Evolutionary conservation across 2,888 invertebrate species (phyloP).

Genomic region (Hirudinaria manillensis): DNA sequence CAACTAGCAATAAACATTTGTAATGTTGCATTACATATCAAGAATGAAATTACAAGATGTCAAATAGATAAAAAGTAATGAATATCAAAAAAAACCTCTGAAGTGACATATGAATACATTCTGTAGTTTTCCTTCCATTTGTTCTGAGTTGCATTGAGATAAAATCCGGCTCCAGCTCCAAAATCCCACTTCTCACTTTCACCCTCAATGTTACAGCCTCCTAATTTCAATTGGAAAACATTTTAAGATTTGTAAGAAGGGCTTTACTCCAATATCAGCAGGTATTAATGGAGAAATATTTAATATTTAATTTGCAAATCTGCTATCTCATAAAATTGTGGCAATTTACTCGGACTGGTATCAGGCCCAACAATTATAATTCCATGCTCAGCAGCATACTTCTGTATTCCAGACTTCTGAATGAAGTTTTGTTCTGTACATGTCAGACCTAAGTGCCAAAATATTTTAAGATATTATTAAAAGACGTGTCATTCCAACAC

Average conservation of each 20-base stretch:
- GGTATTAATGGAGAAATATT: not conserved
- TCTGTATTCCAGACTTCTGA: conserved; percentile 88
- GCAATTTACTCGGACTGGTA: conserved; percentile 71
- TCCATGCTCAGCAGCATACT: conserved; percentile 76
- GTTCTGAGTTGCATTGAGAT: conserved; percentile 81
- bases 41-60: not conserved
- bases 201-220: conserved; percentile 79
- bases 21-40: conserved; percentile 24
- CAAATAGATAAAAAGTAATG: not conserved
- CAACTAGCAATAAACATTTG: conserved; percentile 55
- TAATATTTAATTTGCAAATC: conserved; percentile 2
- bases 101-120: conserved; percentile 91
- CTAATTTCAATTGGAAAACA: conserved; percentile 44
- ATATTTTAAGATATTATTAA: not conserved
- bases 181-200: conserved; percentile 90
- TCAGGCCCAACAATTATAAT: conserved; percentile 87
- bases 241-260: not conserved
- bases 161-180: conserved; percentile 90
- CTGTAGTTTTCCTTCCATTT: conserved; percentile 87
- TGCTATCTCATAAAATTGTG: too few species aligned
- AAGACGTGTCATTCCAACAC: not conserved
- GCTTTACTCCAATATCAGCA: too few species aligned
- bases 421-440: conserved; percentile 94
- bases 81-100: conserved; percentile 59
- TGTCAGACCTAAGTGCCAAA: conserved; percentile 62